Conservation (phyloP, 2,797 vertebrate genomes). For the Steatocranus sp. region DNA sequence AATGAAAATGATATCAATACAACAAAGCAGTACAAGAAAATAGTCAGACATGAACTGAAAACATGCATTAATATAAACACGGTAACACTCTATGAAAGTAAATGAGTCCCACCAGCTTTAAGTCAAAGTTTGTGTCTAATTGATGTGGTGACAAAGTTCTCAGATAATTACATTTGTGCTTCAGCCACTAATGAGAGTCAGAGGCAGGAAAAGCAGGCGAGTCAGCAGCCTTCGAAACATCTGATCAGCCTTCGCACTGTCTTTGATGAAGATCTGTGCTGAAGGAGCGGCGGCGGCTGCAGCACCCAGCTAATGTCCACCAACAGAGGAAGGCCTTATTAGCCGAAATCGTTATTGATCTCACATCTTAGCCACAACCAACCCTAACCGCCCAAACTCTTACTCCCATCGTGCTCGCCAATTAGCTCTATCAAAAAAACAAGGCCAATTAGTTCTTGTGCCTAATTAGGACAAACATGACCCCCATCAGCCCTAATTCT, state of each 20-base stretch:
- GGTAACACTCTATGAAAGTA: background rate
- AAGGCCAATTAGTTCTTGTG: slow-evolving; percentile 46
- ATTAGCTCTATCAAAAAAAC: slow-evolving; percentile 39
- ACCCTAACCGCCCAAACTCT: background rate
- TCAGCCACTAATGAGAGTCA: background rate
- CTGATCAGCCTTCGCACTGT: background rate
- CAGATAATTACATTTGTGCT: background rate
- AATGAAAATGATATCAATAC: background rate
- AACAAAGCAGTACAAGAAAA: background rate
- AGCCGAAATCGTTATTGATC: slow-evolving; percentile 19
- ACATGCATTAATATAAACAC: background rate
- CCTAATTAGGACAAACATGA: slow-evolving; percentile 52
- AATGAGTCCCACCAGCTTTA: background rate
- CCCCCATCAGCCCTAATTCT: slow-evolving; percentile 6
- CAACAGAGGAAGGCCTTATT: slow-evolving; percentile 8
- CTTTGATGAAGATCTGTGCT: slow-evolving; percentile 9
- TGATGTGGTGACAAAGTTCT: background rate
- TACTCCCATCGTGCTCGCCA: slow-evolving; percentile 15
- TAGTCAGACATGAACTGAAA: background rate
- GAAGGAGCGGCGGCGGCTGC: background rate
- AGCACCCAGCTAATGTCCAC: background rate
- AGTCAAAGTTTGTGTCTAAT: background rate
- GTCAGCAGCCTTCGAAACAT: background rate
- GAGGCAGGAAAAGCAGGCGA: background rate
- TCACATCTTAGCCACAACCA: slow-evolving; percentile 12